Percentiles rank a stretch among this genome's conserved stretches.
phyloP scores from a whole-genome alignment of 2,797 vertebrate genomes.

The Cuniculus paca region DNA sequence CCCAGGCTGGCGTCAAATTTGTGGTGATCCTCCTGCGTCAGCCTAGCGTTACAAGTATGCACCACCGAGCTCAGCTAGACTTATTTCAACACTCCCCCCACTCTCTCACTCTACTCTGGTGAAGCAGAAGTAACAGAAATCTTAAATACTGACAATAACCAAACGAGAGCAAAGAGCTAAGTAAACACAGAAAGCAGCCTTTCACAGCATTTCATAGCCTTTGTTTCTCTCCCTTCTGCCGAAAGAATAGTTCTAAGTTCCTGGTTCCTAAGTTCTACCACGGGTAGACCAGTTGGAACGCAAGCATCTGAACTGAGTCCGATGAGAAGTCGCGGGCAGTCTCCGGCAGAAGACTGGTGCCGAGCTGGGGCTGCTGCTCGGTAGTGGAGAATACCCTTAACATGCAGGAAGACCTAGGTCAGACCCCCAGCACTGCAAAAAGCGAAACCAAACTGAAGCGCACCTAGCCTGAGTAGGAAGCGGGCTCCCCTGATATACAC shows the following conservation, averaged over 20 bases:
- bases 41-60: neutral
- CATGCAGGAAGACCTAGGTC: neutral
- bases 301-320: neutral
- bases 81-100: neutral
- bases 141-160: neutral
- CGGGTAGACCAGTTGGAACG: neutral
- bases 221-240: neutral
- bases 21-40: neutral
- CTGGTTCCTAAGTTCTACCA: neutral
- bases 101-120: neutral
- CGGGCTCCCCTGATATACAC: neutral
- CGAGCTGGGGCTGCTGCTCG: neutral
- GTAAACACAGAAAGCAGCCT: too few species aligned
- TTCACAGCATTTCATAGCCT: neutral
- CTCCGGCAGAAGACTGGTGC: too few species aligned
- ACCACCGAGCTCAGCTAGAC: neutral
- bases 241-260: neutral
- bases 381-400: neutral
- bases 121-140: constrained; percentile 2
- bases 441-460: neutral
- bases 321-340: too few species aligned
- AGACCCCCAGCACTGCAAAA: neutral
- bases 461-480: neutral
- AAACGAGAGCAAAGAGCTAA: neutral
- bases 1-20: neutral